Evolutionary conservation across 2,888 invertebrate genomes (phyloP).

Genomic region (Plagiodera versicolora): DNA sequence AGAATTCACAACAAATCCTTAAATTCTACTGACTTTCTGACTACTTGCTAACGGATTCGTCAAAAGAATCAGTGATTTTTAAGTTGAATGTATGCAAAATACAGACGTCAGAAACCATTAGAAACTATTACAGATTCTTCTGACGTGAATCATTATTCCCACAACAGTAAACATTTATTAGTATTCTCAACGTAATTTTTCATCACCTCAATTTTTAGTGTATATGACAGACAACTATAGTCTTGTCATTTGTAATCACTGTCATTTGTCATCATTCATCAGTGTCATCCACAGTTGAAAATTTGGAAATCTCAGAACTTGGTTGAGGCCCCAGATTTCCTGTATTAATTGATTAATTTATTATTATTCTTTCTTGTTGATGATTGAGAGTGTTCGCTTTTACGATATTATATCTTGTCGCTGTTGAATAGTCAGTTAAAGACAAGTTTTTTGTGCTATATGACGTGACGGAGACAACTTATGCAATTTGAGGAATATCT

Average conservation of each 20-base stretch:
- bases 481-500: constrained; percentile 42
- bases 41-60: too few species aligned
- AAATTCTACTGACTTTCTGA: too few species aligned
- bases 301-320: constrained; percentile 17
- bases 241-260: neutral
- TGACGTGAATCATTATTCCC: too few species aligned
- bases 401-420: constrained; percentile 17
- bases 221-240: too few species aligned
- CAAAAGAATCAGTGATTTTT: too few species aligned
- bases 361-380: constrained; percentile 17
- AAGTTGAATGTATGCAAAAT: too few species aligned
- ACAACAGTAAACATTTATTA: too few species aligned
- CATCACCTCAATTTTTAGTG: too few species aligned
- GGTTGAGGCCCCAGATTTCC: constrained; percentile 29
- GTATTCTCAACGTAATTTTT: too few species aligned
- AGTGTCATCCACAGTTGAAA: constrained; percentile 14
- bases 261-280: neutral
- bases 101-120: too few species aligned
- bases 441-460: constrained; percentile 24
- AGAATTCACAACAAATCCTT: too few species aligned
- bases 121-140: too few species aligned
- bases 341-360: constrained; percentile 20
- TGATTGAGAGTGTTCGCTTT: constrained; percentile 21
- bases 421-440: constrained; percentile 5
- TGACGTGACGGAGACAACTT: constrained; percentile 30